phyloP scores from a whole-genome alignment of 2,797 vertebrate species.

The Spinibarbus caldwelli region DNA sequence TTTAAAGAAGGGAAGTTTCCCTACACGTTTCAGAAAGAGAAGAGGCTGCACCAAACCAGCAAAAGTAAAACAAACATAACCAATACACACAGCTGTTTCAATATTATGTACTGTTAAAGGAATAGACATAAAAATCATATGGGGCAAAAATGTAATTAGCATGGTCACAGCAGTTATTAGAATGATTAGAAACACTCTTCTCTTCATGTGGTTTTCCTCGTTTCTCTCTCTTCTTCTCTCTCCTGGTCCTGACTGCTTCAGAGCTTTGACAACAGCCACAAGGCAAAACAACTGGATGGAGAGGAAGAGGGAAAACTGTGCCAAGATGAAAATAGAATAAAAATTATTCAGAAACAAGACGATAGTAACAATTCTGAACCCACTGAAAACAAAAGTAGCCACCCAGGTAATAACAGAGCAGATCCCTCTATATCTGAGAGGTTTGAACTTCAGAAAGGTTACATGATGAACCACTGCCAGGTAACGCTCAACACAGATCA shows the following conservation, averaged over 20 bases:
- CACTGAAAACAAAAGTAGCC: not conserved
- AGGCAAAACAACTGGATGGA: constrained; percentile 34
- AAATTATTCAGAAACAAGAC: not conserved
- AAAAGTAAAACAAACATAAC: not conserved
- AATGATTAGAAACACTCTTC: constrained; percentile 58
- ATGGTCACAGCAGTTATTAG: not conserved
- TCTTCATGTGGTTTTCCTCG: constrained; percentile 64
- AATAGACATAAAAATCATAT: constrained; percentile 14
- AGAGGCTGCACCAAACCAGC: constrained; percentile 15
- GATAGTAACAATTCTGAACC: not conserved
- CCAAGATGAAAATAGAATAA: not conserved
- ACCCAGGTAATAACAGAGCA: constrained; percentile 38
- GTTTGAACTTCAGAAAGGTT: constrained; percentile 42
- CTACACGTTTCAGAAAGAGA: not conserved
- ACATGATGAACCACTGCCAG: constrained; percentile 50
- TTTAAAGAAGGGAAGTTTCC: too few species aligned
- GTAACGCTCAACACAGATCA: constrained; percentile 47
- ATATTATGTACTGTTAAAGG: not conserved
- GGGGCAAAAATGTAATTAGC: not conserved
- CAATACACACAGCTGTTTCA: not conserved
- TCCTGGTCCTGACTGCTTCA: constrained; percentile 34
- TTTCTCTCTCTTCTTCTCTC: not conserved
- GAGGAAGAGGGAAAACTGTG: not conserved
- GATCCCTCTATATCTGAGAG: constrained; percentile 49
- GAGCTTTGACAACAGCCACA: constrained; percentile 37